Percentiles rank a stretch among this genome's conserved stretches.
phyloP scores from a whole-genome alignment of 2,113 vertebrate genomes.

The Megaptera novaeangliae region DNA sequence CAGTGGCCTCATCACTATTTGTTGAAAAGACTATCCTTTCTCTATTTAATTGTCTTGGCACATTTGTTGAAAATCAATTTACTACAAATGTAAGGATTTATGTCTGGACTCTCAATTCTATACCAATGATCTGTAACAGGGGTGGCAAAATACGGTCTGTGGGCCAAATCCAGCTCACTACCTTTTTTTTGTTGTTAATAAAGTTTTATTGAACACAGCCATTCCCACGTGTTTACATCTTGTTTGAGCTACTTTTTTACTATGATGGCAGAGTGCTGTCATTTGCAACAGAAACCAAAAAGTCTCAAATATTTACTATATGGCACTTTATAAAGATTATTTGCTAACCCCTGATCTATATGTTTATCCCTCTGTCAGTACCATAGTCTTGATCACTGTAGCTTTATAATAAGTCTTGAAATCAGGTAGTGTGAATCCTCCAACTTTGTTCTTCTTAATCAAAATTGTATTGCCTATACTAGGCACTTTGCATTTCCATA shows the following conservation, averaged over 20 bases:
- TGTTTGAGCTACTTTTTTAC: neutral
- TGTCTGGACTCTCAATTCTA: neutral
- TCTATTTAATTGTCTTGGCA: neutral
- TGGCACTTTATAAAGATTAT: neutral
- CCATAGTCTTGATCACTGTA: neutral
- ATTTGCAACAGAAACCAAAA: neutral
- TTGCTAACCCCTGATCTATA: neutral
- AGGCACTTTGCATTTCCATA: neutral
- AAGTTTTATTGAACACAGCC: neutral
- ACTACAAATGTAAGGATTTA: neutral
- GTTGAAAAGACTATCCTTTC: neutral
- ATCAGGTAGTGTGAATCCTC: neutral
- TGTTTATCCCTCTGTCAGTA: neutral
- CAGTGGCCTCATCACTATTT: neutral
- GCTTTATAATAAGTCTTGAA: no score
- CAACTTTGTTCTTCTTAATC: neutral
- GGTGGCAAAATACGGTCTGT: neutral
- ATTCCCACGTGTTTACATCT: neutral
- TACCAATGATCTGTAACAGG: neutral
- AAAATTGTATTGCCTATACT: neutral
- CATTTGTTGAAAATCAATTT: neutral
- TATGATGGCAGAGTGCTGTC: neutral
- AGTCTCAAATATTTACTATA: neutral
- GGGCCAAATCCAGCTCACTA: neutral
- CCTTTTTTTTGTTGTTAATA: neutral